phyloP scores from a whole-genome alignment of 2,113 vertebrate species.

The Brachirus orientalis region DNA sequence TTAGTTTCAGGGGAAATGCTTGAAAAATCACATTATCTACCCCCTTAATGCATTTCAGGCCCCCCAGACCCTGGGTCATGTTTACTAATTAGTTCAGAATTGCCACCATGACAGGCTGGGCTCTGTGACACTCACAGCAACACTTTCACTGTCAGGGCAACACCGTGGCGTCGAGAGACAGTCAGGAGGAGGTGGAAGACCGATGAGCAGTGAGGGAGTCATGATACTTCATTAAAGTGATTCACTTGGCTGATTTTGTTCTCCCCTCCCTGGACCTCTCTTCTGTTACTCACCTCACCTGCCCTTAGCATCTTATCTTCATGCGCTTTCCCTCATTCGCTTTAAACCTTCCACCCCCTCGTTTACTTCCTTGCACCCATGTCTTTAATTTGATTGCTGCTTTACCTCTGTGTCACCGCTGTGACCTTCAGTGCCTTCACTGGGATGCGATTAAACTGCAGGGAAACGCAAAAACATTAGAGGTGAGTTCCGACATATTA shows the following conservation, averaged over 20 bases:
- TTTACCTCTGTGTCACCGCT: neutral
- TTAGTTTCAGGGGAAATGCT: conserved; percentile 62
- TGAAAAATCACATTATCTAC: conserved; percentile 61
- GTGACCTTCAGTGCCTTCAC: neutral
- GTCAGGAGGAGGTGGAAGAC: conserved; percentile 11
- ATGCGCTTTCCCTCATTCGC: neutral
- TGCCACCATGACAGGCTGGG: conserved; percentile 33
- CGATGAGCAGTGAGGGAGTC: conserved; percentile 41
- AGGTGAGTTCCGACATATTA: too few species aligned
- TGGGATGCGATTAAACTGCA: too few species aligned
- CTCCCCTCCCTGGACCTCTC: neutral
- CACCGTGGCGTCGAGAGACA: conserved; percentile 7
- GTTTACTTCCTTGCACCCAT: neutral
- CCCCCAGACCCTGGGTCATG: conserved; percentile 54
- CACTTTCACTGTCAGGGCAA: conserved; percentile 42
- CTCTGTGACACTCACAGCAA: conserved; percentile 36
- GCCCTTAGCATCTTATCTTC: conserved; percentile 15
- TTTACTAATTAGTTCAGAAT: conserved; percentile 67
- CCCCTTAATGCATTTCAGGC: conserved; percentile 63
- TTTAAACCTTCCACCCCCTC: neutral
- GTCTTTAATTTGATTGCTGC: conserved; percentile 1
- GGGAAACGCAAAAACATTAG: too few species aligned
- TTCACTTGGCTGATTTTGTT: conserved; percentile 51
- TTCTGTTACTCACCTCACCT: conserved; percentile 14
- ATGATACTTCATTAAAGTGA: conserved; percentile 67